Conservation (phyloP, 2,797 vertebrate genomes). For the Bradypodion ventrale region DNA sequence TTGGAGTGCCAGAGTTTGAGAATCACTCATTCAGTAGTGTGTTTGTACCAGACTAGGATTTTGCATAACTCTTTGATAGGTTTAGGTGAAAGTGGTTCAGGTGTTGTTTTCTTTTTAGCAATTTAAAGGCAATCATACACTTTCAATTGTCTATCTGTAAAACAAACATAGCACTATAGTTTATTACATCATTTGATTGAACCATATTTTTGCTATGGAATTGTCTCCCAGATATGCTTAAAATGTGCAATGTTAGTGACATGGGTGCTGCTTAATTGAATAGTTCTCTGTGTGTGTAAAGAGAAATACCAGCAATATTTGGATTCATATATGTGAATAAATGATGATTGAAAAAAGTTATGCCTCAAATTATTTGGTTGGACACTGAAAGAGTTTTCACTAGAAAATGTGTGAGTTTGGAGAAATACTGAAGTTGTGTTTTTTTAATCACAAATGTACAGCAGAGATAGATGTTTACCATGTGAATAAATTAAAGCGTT, state of each 20-base stretch:
- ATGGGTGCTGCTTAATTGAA: neutral
- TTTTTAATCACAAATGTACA: constrained; percentile 50
- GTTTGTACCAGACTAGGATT: neutral
- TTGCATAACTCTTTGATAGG: neutral
- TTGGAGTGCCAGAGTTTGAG: neutral
- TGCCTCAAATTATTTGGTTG: constrained; percentile 55
- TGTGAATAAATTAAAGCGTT: constrained; percentile 72
- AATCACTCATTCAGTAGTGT: neutral
- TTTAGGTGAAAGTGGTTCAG: neutral
- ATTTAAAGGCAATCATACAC: neutral
- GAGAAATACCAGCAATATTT: constrained; percentile 47
- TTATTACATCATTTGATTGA: neutral
- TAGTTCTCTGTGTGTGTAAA: constrained; percentile 27
- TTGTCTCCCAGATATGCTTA: neutral
- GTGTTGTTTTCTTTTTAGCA: neutral
- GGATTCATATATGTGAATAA: constrained; percentile 49
- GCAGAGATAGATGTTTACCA: constrained; percentile 62
- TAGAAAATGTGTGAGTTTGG: constrained; percentile 38
- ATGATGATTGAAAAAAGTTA: constrained; percentile 14
- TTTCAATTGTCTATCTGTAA: neutral
- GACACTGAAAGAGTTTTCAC: constrained; percentile 35
- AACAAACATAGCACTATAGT: neutral
- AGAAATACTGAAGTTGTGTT: constrained; percentile 44
- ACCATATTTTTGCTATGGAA: neutral
- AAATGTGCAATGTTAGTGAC: neutral